Conservation (phyloP, 2,888 invertebrate genomes). For the Melanophora roralis region DNA sequence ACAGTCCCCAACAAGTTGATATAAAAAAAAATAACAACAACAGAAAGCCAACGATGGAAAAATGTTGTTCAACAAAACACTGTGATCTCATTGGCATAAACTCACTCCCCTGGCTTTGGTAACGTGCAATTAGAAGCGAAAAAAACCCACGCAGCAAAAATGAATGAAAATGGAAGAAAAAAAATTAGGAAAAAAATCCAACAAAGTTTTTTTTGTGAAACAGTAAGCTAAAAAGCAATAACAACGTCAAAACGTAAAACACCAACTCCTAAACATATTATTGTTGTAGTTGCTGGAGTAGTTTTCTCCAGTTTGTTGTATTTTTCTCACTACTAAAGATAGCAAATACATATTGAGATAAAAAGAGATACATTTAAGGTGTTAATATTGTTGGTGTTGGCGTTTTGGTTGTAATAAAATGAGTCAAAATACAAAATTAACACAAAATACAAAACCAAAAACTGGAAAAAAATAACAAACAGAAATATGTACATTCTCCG, state of each 20-base stretch:
- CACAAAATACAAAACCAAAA: background rate
- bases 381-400: conserved; percentile 6
- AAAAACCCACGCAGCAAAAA: conserved; percentile 74
- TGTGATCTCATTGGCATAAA: conserved; percentile 64
- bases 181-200: conserved; percentile 35
- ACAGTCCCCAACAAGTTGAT: conserved; percentile 50
- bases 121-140: conserved; percentile 72
- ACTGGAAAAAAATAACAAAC: conserved; percentile 41
- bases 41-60: conserved; percentile 34
- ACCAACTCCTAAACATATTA: background rate
- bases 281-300: background rate
- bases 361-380: conserved; percentile 42
- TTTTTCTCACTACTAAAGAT: conserved; percentile 39
- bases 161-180: conserved; percentile 37
- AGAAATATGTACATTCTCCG: conserved; percentile 37
- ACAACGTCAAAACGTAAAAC: background rate
- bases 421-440: conserved; percentile 1
- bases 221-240: conserved; percentile 34
- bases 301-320: conserved; percentile 7
- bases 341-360: conserved; percentile 34
- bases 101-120: background rate
- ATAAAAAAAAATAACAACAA: conserved; percentile 38
- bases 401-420: conserved; percentile 39
- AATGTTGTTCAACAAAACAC: conserved; percentile 45
- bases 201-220: conserved; percentile 17